Conservation (phyloP, 2,888 invertebrate genomes). For the Shargacucullia verbasci region DNA sequence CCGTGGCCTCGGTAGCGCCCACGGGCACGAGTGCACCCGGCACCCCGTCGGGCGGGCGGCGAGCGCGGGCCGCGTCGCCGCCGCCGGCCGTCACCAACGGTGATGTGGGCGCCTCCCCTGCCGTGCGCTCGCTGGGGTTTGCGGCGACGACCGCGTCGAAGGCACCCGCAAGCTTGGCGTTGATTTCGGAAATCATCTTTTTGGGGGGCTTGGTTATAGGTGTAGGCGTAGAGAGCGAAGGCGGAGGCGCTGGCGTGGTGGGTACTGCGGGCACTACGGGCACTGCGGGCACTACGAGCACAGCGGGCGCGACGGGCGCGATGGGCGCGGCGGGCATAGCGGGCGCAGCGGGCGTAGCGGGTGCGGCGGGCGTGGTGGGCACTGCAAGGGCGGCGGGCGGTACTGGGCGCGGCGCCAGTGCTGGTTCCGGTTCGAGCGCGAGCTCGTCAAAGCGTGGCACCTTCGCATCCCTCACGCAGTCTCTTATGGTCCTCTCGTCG, state of each 20-base stretch:
- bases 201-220: slow-evolving; percentile 83
- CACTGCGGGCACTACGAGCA: slow-evolving; percentile 17
- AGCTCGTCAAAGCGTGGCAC: slow-evolving; percentile 67
- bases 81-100: slow-evolving; percentile 62
- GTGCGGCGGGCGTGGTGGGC: slow-evolving; percentile 34
- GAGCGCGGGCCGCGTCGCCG: slow-evolving; percentile 46
- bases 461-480: slow-evolving; percentile 70
- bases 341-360: slow-evolving; percentile 41
- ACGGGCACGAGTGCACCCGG: slow-evolving; percentile 76
- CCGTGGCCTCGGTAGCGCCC: slow-evolving; percentile 80
- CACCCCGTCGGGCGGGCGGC: slow-evolving; percentile 54
- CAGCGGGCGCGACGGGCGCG: slow-evolving; percentile 6
- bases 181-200: slow-evolving; percentile 84
- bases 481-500: slow-evolving; percentile 86
- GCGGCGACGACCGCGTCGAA: slow-evolving; percentile 74
- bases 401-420: slow-evolving; percentile 31
- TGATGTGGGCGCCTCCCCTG: slow-evolving; percentile 48
- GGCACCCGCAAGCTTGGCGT: slow-evolving; percentile 76
- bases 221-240: slow-evolving; percentile 54
- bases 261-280: slow-evolving; percentile 20
- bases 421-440: slow-evolving; percentile 28
- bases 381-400: slow-evolving; percentile 11
- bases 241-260: slow-evolving; percentile 43
- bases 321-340: slow-evolving; percentile 31
- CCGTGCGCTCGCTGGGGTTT: slow-evolving; percentile 42